Percentiles rank a stretch among this genome's conserved stretches.
phyloP scores from a whole-genome alignment of 2,113 vertebrate species.

The Odobenus rosmarus region DNA sequence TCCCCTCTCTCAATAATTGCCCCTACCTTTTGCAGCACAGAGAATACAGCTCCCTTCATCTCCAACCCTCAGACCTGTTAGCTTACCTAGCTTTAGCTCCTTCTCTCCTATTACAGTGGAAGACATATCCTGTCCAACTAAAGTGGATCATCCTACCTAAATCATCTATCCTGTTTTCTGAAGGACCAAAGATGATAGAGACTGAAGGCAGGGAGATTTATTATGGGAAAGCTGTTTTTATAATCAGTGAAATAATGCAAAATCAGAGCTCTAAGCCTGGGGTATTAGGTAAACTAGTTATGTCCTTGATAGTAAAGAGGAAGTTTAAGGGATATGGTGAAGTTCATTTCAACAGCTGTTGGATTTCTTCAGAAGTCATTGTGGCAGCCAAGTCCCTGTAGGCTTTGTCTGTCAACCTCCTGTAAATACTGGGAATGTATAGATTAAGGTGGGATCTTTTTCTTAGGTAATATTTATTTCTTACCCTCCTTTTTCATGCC shows the following conservation, averaged over 20 bases:
- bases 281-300: not conserved
- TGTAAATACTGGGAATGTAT: not conserved
- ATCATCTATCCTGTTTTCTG: not conserved
- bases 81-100: not conserved
- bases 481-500: not conserved
- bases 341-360: not conserved
- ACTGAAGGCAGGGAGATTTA: not conserved
- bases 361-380: not conserved
- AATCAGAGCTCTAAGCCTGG: not conserved
- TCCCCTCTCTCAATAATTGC: not conserved
- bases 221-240: not conserved
- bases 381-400: not conserved
- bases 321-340: not conserved
- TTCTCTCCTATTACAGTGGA: not conserved
- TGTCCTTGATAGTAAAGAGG: not conserved
- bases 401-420: not conserved
- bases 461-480: conserved; percentile 25
- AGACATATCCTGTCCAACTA: not conserved
- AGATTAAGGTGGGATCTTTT: not conserved
- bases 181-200: not conserved
- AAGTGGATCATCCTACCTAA: not conserved
- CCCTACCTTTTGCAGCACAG: not conserved
- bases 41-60: not conserved
- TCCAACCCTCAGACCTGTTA: not conserved
- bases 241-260: not conserved